Conservation (phyloP, 2,797 vertebrate genomes). For the Melanotaenia pygmaea region DNA sequence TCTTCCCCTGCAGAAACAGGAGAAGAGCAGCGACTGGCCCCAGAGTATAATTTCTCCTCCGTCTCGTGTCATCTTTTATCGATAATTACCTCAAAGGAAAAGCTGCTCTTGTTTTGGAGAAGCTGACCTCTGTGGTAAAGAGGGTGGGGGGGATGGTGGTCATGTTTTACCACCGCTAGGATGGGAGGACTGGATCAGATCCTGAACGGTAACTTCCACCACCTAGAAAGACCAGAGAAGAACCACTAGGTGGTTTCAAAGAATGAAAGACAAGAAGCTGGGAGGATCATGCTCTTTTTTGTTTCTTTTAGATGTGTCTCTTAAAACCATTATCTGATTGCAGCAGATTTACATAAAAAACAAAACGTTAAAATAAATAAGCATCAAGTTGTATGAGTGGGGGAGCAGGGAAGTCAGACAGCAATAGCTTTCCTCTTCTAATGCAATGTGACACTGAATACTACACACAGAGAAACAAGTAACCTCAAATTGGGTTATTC, state of each 20-base stretch:
- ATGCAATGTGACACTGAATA: constrained; percentile 85
- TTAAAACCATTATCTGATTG: constrained; percentile 65
- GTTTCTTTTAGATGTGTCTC: constrained; percentile 32
- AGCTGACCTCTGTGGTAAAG: constrained; percentile 79
- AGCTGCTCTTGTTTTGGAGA: constrained; percentile 55
- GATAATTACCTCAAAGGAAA: constrained; percentile 81
- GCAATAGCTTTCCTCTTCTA: constrained; percentile 77
- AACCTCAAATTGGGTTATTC: constrained; percentile 87
- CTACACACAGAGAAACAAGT: constrained; percentile 85
- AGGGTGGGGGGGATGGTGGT: constrained; percentile 55
- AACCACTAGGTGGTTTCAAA: constrained; percentile 9
- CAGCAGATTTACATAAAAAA: constrained; percentile 54
- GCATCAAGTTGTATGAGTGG: constrained; percentile 45
- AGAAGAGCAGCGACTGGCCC: constrained; percentile 68
- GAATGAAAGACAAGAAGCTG: constrained; percentile 9
- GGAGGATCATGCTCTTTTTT: constrained; percentile 2
- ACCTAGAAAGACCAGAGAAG: constrained; percentile 12
- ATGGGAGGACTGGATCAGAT: constrained; percentile 13
- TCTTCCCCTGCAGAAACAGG: constrained; percentile 61
- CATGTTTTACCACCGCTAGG: constrained; percentile 65
- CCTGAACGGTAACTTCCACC: constrained; percentile 29
- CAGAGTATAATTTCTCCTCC: constrained; percentile 64
- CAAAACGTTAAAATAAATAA: constrained; percentile 48
- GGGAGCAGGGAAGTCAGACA: constrained; percentile 65
- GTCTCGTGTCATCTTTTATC: constrained; percentile 80